Evolutionary conservation across 2,113 vertebrate species (phyloP).

Genomic region (Coregonus clupeaformis): DNA sequence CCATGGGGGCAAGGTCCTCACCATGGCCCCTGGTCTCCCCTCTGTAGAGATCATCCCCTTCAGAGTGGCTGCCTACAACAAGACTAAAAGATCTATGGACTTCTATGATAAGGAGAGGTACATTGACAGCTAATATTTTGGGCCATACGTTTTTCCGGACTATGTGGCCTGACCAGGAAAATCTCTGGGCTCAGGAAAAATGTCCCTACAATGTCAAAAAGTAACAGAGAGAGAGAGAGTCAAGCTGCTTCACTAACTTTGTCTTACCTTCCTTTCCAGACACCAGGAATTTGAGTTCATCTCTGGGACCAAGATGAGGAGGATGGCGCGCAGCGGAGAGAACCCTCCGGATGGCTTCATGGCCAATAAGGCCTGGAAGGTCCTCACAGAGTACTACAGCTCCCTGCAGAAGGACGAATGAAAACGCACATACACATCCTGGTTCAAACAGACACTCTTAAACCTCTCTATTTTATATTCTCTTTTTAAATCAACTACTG

Average conservation of each 20-base stretch:
- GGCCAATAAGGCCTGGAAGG: constrained; percentile 93
- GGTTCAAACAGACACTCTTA: neutral
- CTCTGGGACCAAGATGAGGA: constrained; percentile 96
- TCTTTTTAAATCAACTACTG: neutral
- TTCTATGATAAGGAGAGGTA: constrained; percentile 87
- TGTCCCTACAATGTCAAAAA: too few relatives aligned
- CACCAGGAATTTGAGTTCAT: constrained; percentile 91
- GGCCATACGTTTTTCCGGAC: too few relatives aligned
- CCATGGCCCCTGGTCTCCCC: constrained; percentile 94
- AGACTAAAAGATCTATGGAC: constrained; percentile 86
- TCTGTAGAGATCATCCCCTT: constrained; percentile 98
- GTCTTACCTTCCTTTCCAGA: neutral
- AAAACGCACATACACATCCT: constrained; percentile 22
- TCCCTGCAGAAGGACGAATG: constrained; percentile 87
- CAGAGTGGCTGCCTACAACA: constrained; percentile 95
- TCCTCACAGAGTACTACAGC: constrained; percentile 89
- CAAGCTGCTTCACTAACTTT: neutral
- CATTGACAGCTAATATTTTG: too few relatives aligned
- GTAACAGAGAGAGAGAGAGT: too few relatives aligned
- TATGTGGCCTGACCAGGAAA: neutral
- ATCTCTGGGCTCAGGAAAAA: neutral
- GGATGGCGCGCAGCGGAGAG: constrained; percentile 84
- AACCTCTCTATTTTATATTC: neutral
- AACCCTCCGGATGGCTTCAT: constrained; percentile 83
- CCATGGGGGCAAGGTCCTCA: constrained; percentile 55